A percentile compares a stretch with the other conserved stretches of the same genome.
Evolutionary conservation across 2,113 vertebrate species (phyloP).

Genomic region (Dicaeum eximium): DNA sequence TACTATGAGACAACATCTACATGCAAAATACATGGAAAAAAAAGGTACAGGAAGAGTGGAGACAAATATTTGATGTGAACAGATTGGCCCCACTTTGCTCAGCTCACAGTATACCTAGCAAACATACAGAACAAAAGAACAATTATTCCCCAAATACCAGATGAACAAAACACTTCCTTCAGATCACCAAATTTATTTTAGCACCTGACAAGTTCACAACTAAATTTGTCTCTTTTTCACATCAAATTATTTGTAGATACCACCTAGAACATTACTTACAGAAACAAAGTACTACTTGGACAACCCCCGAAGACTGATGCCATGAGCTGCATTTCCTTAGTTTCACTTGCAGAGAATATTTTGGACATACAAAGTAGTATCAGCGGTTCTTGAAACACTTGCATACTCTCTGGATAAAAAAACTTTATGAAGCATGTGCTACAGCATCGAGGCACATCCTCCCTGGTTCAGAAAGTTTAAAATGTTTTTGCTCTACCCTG

Average conservation of each 20-base stretch:
- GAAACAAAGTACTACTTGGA: neutral
- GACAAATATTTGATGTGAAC: constrained; percentile 45
- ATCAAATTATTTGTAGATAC: neutral
- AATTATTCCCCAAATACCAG: neutral
- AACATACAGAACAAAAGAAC: neutral
- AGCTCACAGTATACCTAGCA: neutral
- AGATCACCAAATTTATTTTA: neutral
- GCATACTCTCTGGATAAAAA: neutral
- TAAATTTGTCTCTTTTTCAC: neutral
- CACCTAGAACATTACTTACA: neutral
- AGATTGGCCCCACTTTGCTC: constrained; percentile 1
- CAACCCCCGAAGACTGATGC: neutral
- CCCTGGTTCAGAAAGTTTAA: neutral
- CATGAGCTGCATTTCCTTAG: neutral
- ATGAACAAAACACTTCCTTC: neutral
- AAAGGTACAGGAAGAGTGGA: neutral
- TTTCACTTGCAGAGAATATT: neutral
- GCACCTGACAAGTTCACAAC: neutral
- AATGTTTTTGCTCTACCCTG: neutral
- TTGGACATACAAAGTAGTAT: neutral
- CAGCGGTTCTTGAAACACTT: neutral
- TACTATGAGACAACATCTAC: constrained; percentile 31
- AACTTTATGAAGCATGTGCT: neutral
- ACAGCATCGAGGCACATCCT: neutral
- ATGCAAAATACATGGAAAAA: neutral